A percentile compares a stretch with the other conserved stretches of the same genome.
Evolutionary conservation across 2,888 invertebrate genomes (phyloP).

Genomic region (Oscheius sp.): DNA sequence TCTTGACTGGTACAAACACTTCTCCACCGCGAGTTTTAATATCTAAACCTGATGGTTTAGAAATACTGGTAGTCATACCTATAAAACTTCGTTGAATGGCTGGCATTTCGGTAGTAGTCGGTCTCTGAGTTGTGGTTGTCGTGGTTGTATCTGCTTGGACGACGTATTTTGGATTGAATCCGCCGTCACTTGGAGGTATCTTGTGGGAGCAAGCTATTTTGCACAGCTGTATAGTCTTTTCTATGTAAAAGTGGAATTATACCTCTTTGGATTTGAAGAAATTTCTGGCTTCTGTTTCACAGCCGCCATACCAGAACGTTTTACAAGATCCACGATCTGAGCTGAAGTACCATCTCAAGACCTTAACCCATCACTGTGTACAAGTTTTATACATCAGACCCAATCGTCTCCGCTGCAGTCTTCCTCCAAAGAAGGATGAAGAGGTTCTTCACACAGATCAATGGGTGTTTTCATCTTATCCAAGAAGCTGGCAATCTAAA

Average conservation of each 20-base stretch:
- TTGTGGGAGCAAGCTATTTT: constrained; percentile 37
- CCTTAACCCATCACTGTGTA: constrained; percentile 20
- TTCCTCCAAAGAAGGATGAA: constrained; percentile 59
- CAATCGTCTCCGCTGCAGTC: constrained; percentile 60
- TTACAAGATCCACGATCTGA: constrained; percentile 56
- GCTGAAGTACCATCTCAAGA: constrained; percentile 54
- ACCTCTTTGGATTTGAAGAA: constrained; percentile 56
- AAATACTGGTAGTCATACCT: neutral
- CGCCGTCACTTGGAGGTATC: constrained; percentile 11
- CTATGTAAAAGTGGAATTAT: neutral
- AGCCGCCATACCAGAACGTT: constrained; percentile 71
- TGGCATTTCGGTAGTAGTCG: constrained; percentile 11
- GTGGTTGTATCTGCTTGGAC: constrained; percentile 26
- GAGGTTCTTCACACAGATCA: constrained; percentile 54
- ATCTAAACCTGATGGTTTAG: neutral
- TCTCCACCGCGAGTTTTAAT: constrained; percentile 1
- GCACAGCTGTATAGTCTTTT: constrained; percentile 29
- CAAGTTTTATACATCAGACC: constrained; percentile 19
- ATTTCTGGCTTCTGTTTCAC: constrained; percentile 51
- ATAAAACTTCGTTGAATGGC: constrained; percentile 26
- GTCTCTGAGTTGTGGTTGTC: constrained; percentile 4
- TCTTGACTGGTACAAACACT: constrained; percentile 12
- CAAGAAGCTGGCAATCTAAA: constrained; percentile 15
- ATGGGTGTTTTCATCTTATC: constrained; percentile 39
- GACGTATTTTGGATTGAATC: constrained; percentile 18